Evolutionary conservation across 2,113 vertebrate genomes (phyloP).

Genomic region (Verasper variegatus): DNA sequence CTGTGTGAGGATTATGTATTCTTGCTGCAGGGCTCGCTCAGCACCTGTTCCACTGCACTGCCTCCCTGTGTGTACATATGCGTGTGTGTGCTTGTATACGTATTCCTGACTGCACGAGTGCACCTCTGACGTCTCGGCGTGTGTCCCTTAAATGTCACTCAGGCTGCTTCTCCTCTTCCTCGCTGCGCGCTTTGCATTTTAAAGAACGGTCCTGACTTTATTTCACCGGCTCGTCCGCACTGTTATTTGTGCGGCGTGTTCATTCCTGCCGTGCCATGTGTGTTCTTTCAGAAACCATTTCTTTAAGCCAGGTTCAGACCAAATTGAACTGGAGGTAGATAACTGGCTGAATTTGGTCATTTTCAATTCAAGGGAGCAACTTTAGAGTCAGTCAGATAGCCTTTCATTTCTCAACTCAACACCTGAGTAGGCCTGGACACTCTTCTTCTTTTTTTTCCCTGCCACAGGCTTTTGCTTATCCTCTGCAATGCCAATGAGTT

Average conservation of each 20-base stretch:
- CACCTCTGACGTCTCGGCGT: slow-evolving; percentile 15
- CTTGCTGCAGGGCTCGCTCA: slow-evolving; percentile 71
- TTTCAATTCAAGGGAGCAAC: slow-evolving; percentile 65
- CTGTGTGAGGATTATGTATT: slow-evolving; percentile 77
- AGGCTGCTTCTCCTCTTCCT: slow-evolving; percentile 25
- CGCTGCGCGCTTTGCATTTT: slow-evolving; percentile 26
- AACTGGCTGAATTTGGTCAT: slow-evolving; percentile 60
- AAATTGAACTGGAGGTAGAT: slow-evolving; percentile 64
- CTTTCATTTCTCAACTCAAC: slow-evolving; percentile 63
- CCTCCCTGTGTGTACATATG: slow-evolving; percentile 17
- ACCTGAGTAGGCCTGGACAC: slow-evolving; percentile 49
- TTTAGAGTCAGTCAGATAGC: slow-evolving; percentile 56
- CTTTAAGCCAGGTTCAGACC: slow-evolving; percentile 48
- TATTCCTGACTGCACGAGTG: slow-evolving; percentile 24
- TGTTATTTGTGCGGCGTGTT: slow-evolving; percentile 5
- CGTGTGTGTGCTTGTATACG: slow-evolving; percentile 21
- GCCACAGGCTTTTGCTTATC: slow-evolving; percentile 45
- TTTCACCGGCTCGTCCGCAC: neutral
- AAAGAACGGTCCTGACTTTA: slow-evolving; percentile 40
- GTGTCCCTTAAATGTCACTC: slow-evolving; percentile 58
- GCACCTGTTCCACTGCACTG: slow-evolving; percentile 72
- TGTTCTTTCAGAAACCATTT: slow-evolving; percentile 53
- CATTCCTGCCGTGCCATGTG: slow-evolving; percentile 43
- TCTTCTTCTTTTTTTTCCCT: slow-evolving; percentile 37
- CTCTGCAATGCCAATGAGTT: slow-evolving; percentile 51